A percentile compares a stretch with the other conserved stretches of the same genome.
Conservation (phyloP, 2,113 vertebrate species). For the Irena cyanogastra region DNA sequence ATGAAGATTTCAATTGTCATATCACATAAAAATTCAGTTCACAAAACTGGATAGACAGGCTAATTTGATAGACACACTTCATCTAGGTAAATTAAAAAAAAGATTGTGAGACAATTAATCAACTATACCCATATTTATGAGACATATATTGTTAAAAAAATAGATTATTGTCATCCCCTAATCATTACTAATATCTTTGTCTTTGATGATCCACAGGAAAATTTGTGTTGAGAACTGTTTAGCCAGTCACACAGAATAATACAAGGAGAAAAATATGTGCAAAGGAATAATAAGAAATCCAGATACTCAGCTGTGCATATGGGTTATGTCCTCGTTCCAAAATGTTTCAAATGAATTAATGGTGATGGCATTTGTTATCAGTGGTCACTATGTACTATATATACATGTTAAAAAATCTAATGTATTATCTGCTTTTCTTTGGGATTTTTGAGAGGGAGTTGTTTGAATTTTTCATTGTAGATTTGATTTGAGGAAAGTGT, state of each 20-base stretch:
- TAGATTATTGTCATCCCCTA: neutral
- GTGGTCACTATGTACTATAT: neutral
- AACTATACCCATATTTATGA: neutral
- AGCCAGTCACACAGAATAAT: neutral
- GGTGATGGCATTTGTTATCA: neutral
- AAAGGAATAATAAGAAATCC: neutral
- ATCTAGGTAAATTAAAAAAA: neutral
- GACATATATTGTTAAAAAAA: neutral
- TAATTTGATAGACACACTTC: neutral
- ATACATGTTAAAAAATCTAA: neutral
- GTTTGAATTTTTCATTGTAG: neutral
- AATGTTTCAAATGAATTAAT: neutral
- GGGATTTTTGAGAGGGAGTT: rapidly evolving
- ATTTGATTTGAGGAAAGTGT: rapidly evolving
- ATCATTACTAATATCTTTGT: neutral
- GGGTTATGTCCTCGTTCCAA: neutral
- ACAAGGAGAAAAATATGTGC: neutral
- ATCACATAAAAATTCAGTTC: neutral
- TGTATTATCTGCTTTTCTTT: neutral
- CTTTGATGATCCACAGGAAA: neutral
- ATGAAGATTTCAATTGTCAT: neutral
- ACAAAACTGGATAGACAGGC: neutral
- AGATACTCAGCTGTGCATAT: neutral
- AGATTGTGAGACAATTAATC: neutral
- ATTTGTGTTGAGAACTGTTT: neutral